Base-by-base conservation (phyloP, 2,888 invertebrate genomes). In the Mesorhabditis belari region DNA sequence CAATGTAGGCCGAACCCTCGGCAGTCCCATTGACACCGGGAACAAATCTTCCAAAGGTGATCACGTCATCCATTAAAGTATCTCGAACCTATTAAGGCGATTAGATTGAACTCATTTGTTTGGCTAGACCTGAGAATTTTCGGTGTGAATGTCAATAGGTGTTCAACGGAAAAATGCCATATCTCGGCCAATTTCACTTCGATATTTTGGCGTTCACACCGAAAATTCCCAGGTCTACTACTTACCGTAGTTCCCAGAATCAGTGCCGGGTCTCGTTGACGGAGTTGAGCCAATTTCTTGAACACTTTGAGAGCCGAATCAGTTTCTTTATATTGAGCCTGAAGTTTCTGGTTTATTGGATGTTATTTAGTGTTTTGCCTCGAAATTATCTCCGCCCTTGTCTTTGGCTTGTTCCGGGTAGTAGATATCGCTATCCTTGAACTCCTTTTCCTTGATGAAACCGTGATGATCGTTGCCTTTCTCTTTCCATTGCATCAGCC, bases 231-330 rank as follows among this genome's bases (percentile, higher is more conserved):
- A n/a, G n/a, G n/a, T n/a, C n/a, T n/a, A n/a, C n/a, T n/a, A 51
- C 52, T 17, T 35, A 35, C 64, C 17, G 67, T 67, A 12, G 61
- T 61, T 26, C 75, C 73, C 26, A 67, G 58, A 58, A 72, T 61
- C 25, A 73, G 59, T 25, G 70, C 71, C 60, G 74, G 73, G 35
- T 75, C 75, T 3, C 71, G 60, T 57, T 66, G 66, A n/a, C 75
- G 65, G 23, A 75, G 66, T 59, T 72, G 70, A 28, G 76, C 76
- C 29, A 76, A 61, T 54, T 67, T 69, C 21, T 66, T 63, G 62
- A 67, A 73, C 50, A 71, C 60, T 60, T 74, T 75, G 28, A 75
- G 64, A 12, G 66, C 60, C 21, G 76, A 71, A 49, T 60, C 60
- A 23, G 64, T 62, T 21, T 44, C 24, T 1, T 49, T 61, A 61